Evolutionary conservation across 1,140 invertebrate species (phyloP).

Genomic region (Drosophila ironensis): DNA sequence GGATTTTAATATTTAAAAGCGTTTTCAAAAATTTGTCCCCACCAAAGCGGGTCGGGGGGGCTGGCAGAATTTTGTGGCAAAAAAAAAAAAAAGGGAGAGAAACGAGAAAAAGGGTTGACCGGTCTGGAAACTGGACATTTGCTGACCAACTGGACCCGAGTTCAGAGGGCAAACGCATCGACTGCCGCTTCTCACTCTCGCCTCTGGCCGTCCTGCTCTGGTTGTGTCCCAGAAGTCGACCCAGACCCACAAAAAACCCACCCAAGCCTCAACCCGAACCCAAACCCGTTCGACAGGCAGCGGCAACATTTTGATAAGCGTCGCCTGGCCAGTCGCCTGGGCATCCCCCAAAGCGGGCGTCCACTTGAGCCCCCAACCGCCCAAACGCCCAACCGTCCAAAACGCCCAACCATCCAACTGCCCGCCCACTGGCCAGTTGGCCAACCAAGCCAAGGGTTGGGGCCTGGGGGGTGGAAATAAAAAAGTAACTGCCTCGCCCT

Average conservation of each 20-base stretch:
- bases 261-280: background rate
- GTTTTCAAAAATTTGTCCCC: conserved; percentile 76
- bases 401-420: background rate
- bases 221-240: conserved; percentile 56
- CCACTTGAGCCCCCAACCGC: no score
- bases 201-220: background rate
- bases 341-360: no score
- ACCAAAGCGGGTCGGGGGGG: background rate
- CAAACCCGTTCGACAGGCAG: conserved; percentile 62
- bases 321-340: conserved; percentile 28
- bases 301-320: conserved; percentile 75
- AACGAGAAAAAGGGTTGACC: conserved; percentile 10
- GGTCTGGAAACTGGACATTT: conserved; percentile 46
- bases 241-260: background rate
- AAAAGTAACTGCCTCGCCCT: conserved; percentile 33
- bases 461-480: no score
- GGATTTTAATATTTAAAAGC: conserved; percentile 81
- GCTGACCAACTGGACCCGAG: conserved; percentile 66
- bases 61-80: no score
- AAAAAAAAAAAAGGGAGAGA: background rate
- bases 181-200: conserved; percentile 10
- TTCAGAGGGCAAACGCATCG: conserved; percentile 77
- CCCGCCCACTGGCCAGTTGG: background rate
- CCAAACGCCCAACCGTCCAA: no score
- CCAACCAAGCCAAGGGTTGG: conserved; percentile 1